These are phyloP conservation scores for Anoplophora glabripennis DNA, from an alignment of 1,140 invertebrate genomes.

Conservation along the genomic window DNA sequence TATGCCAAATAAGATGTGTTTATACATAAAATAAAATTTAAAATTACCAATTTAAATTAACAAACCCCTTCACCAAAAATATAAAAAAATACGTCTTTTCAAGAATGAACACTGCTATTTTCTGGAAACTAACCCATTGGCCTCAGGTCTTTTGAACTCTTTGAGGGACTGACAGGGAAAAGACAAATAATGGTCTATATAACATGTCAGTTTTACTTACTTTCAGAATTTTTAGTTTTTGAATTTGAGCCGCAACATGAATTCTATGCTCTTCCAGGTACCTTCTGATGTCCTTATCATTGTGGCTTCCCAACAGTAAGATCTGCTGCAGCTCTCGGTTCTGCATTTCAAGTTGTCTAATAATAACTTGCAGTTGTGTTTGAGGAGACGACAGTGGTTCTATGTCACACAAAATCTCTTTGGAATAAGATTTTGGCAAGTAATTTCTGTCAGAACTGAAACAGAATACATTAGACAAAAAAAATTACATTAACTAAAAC, in stretches of 20 bases:
- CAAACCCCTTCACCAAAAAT: no score
- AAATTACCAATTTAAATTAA: no score
- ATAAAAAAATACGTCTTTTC: no score
- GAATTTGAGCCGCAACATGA: slow-evolving; percentile 57
- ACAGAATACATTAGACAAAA: not conserved
- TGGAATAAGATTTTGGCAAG: slow-evolving; percentile 1
- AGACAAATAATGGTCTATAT: no score
- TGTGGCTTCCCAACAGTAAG: slow-evolving; percentile 31
- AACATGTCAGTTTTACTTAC: slow-evolving; percentile 35
- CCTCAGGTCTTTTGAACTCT: no score
- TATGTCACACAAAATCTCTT: slow-evolving; percentile 15
- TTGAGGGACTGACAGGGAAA: no score
- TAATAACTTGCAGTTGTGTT: slow-evolving; percentile 58
- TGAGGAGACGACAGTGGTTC: slow-evolving; percentile 42
- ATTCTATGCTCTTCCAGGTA: slow-evolving; percentile 55
- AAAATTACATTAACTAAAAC: slow-evolving; percentile 1
- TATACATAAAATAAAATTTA: no score
- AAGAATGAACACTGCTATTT: no score
- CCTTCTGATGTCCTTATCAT: slow-evolving; percentile 49
- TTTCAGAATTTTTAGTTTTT: slow-evolving; percentile 58
- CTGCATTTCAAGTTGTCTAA: slow-evolving; percentile 59
- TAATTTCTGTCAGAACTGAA: slow-evolving; percentile 22
- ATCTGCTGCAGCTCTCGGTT: slow-evolving; percentile 49
- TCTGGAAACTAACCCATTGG: no score
- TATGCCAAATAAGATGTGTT: no score